A percentile compares a stretch with the other conserved stretches of the same genome.
Evolutionary conservation across 1,140 invertebrate species (phyloP).

Genomic region (Macrocentrus cingulum): DNA sequence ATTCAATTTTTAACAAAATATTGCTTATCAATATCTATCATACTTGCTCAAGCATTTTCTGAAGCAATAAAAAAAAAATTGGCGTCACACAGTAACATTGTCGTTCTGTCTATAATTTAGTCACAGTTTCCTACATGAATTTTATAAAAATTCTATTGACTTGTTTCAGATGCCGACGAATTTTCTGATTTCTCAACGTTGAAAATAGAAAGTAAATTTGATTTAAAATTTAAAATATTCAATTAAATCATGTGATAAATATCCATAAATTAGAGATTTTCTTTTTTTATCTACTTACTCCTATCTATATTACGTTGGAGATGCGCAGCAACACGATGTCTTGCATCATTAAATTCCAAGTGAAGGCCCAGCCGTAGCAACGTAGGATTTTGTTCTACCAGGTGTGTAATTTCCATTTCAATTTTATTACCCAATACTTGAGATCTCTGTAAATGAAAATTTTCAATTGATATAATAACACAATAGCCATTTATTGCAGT

Average conservation of each 20-base stretch:
- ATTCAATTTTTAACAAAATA: too few relatives aligned
- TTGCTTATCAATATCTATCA: too few relatives aligned
- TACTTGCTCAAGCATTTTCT: too few relatives aligned
- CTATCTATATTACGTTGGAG: slow-evolving; percentile 95
- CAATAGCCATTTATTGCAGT: not conserved
- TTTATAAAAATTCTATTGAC: too few relatives aligned
- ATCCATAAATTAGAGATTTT: too few relatives aligned
- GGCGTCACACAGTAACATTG: not conserved
- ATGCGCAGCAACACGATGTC: slow-evolving; percentile 88
- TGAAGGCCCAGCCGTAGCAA: slow-evolving; percentile 89
- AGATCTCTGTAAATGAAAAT: slow-evolving; percentile 75
- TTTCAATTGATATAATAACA: not conserved
- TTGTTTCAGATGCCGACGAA: too few relatives aligned
- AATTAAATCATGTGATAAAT: too few relatives aligned
- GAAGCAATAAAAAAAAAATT: too few relatives aligned
- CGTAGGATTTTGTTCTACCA: slow-evolving; percentile 91
- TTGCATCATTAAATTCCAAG: slow-evolving; percentile 94
- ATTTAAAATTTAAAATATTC: not conserved
- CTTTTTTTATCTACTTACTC: too few relatives aligned
- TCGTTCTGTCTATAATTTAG: too few relatives aligned
- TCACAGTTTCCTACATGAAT: too few relatives aligned
- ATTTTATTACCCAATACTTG: slow-evolving; percentile 95
- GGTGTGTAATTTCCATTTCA: slow-evolving; percentile 95
- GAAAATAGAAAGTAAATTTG: not conserved
- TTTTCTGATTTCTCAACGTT: too few relatives aligned